Evolutionary conservation across 2,797 vertebrate species (phyloP), one percentile per base, ranked within the genome.

Genomic region (Echeneis naucrates): DNA sequence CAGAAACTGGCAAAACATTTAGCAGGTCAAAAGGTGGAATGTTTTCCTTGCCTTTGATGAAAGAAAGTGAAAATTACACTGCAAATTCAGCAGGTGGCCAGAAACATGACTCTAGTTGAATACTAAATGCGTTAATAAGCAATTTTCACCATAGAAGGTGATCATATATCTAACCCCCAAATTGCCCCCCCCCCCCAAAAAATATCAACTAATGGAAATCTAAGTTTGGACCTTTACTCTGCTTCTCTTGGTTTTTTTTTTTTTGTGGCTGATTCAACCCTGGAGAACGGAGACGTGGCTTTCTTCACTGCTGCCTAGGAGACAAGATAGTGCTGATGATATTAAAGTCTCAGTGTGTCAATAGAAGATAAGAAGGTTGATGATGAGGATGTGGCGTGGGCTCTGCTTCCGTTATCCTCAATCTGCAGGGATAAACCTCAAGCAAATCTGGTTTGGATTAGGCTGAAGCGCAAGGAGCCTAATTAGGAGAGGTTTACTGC

Each of bases 401-500:
- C 76, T 76, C 57, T 68, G 64, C 57, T 38, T 84, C 75, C 23
- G 40, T 82, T 84, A 87, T 82, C 83, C 81, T 85, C 83, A 88
- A 90, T 93, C 88, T 88, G 78, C 69, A 68, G 72, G 75, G 84
- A 91, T 91, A 91, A 92, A 87, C 81, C 59, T 60, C 62, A 50
- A 68, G 73, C 74, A 88, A 90, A 93, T 88, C 82, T 84, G 83
- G 67, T 91, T 83, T 92, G 89, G 79, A 88, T 85, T 86, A 78
- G 52, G 82, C 70, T 68, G 55, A 75, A 81, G 83, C 86, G 76
- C 66, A 32, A 72, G 71, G 58, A 83, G 78, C 66, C 79, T 91
- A 86, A 89, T 92, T 88, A 88, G 56, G 64, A 74, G 63, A 81
- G 85, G 76, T 86, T 89, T 74, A 76, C 62, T 76, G 77, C 71